Percentiles rank a stretch among this genome's conserved stretches.
Conservation (phyloP, 2,888 invertebrate species). For the Agriotes lineatus region DNA sequence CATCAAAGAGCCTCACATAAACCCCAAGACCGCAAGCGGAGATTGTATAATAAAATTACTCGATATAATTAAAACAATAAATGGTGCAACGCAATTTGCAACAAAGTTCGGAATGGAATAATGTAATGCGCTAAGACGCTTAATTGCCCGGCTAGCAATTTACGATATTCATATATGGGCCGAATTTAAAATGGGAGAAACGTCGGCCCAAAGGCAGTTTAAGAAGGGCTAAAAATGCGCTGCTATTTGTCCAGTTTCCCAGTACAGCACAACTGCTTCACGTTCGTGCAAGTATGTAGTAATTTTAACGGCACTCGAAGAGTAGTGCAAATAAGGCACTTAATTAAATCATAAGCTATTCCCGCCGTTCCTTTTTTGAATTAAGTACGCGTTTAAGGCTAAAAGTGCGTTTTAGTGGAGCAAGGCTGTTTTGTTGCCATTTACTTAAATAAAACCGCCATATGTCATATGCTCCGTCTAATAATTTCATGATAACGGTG, state of each 20-base stretch:
- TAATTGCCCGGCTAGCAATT: slow-evolving; percentile 6
- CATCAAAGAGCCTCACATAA: slow-evolving; percentile 5
- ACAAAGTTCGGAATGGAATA: slow-evolving; percentile 11
- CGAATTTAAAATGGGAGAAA: background rate
- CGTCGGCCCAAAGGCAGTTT: background rate
- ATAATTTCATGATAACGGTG: no score
- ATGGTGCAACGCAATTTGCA: slow-evolving; percentile 11
- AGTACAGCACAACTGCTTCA: background rate
- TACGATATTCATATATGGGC: background rate
- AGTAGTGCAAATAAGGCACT: background rate
- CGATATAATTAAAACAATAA: slow-evolving; percentile 16
- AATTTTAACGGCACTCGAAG: background rate
- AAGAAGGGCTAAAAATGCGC: background rate
- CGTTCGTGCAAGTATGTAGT: background rate
- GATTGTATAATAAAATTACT: slow-evolving; percentile 16
- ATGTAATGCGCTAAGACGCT: background rate
- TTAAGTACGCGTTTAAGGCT: no score
- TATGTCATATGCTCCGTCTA: no score
- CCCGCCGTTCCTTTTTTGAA: no score
- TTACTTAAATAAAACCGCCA: no score
- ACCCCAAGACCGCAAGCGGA: slow-evolving; percentile 6
- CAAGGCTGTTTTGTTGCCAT: no score
- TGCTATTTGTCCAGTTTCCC: no score
- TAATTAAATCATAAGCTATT: background rate
- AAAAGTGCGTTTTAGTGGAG: no score